Evolutionary conservation across 2,113 vertebrate genomes (phyloP), one percentile per base, ranked within the genome.

Genomic region (Oxygymnocypris stewartii): DNA sequence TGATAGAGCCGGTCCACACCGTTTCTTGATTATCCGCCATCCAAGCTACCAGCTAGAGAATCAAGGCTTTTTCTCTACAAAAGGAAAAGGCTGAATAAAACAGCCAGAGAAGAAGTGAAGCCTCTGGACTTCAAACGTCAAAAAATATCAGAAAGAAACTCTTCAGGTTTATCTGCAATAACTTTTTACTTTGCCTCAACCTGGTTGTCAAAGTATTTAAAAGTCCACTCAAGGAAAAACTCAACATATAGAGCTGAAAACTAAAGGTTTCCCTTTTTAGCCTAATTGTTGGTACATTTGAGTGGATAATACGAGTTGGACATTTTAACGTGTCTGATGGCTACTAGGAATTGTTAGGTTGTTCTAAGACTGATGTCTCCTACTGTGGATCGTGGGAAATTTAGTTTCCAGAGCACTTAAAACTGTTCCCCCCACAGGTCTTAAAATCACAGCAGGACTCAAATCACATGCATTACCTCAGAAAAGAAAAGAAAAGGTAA

Each of bases 11-110:
- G 88, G 85, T 51, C 86, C 87, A 89, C 86, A 85, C 92, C 94
- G 93, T 95, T 94, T 94, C 90, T 89, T 93, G 90, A 67, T 85
- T 7, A 88, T 91, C 92, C 91, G 91, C 78, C 82, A 65, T 74
- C 25, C 65, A 28, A 31, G 16, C n/a, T 44, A 9, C 2, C 44
- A 67, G 57, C 23, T 4, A 42, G 51, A 44, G 40, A 83, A 31
- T 42, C 44, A 78, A 25, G 6, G 23, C 13, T 23, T 25, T n/a
- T 77, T 28, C 82, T 10, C 23, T 7, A 31, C 47, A 35, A 82
- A 57, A 75, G 28, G 47, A 76, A 2, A 47, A 81, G 42, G 35
- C 0, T 18, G 44, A 75, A 31, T 14, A 47, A 81, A 49, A 54
- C 35, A 61, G 40, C 59, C 59, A 65, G 0, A 35, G 69, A 71